A percentile compares a stretch with the other conserved stretches of the same genome.
Conservation (phyloP, 2,888 invertebrate species). For the Polymixis lichenea region DNA sequence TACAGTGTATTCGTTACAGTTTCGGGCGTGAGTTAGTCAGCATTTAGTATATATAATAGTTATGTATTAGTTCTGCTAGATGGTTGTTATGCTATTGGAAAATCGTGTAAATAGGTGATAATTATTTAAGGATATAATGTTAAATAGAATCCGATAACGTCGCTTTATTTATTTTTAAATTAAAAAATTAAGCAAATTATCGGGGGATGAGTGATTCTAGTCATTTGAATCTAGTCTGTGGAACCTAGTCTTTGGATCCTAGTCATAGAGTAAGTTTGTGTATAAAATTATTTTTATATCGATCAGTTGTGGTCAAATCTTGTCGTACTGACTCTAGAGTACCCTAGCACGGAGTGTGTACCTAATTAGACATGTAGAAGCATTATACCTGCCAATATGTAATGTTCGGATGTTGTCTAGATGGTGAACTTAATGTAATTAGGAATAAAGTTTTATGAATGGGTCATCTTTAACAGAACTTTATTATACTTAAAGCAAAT, state of each 20-base stretch:
- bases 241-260: conserved; percentile 59
- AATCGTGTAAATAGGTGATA: conserved; percentile 55
- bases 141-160: conserved; percentile 79
- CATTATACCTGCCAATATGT: conserved; percentile 39
- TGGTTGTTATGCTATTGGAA: conserved; percentile 25
- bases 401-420: conserved; percentile 14
- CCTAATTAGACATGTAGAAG: conserved; percentile 48
- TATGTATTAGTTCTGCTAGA: conserved; percentile 46
- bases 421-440: conserved; percentile 13
- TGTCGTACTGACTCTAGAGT: conserved; percentile 41
- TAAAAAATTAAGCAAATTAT: conserved; percentile 47
- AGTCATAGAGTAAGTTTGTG: conserved; percentile 58
- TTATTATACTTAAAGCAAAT: neutral
- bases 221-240: conserved; percentile 77
- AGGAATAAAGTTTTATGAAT: conserved; percentile 11
- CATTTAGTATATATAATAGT: conserved; percentile 25
- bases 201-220: conserved; percentile 83
- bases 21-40: conserved; percentile 33
- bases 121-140: conserved; percentile 66
- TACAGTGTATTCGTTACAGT: conserved; percentile 42
- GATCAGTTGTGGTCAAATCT: conserved; percentile 20
- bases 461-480: conserved; percentile 9
- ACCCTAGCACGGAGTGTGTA: conserved; percentile 61
- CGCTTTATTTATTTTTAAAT: conserved; percentile 76
- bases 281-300: conserved; percentile 65